Conservation (phyloP, 1,140 invertebrate genomes). For the Copidosoma floridanum region DNA sequence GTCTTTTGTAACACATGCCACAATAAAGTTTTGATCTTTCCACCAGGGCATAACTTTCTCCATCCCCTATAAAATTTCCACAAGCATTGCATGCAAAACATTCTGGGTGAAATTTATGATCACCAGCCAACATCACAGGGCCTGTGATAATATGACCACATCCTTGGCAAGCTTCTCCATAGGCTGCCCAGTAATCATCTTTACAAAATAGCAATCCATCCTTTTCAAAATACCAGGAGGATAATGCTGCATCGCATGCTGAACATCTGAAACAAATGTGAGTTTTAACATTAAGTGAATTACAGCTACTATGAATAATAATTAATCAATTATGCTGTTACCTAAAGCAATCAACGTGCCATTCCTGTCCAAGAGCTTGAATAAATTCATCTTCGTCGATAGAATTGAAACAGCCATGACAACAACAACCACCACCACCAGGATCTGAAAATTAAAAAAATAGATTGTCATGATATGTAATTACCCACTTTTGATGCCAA, state of each 20-base stretch:
- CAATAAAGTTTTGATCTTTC: slow-evolving; percentile 88
- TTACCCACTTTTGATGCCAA: too few relatives aligned
- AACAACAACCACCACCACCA: slow-evolving; percentile 50
- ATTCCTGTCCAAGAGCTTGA: slow-evolving; percentile 77
- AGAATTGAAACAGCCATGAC: slow-evolving; percentile 72
- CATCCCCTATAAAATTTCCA: slow-evolving; percentile 83
- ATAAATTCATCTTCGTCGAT: slow-evolving; percentile 74
- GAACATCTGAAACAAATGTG: slow-evolving; percentile 68
- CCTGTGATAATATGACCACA: slow-evolving; percentile 86
- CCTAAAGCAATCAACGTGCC: slow-evolving; percentile 87
- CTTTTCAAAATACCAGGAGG: slow-evolving; percentile 92
- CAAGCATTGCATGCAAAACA: slow-evolving; percentile 87
- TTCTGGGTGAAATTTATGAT: slow-evolving; percentile 93
- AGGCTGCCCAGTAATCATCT: slow-evolving; percentile 85
- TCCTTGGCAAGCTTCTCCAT: slow-evolving; percentile 84
- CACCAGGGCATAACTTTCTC: slow-evolving; percentile 85
- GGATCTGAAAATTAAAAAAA: slow-evolving; percentile 54
- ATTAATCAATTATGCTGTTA: slow-evolving; percentile 42
- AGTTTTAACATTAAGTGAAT: neutral
- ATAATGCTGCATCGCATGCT: slow-evolving; percentile 78
- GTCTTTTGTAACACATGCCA: slow-evolving; percentile 54
- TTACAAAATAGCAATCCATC: slow-evolving; percentile 86
- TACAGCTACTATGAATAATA: too few relatives aligned
- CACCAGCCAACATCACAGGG: slow-evolving; percentile 90
- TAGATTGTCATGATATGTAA: too few relatives aligned